Evolutionary conservation across 1,140 invertebrate species (phyloP).

Genomic region (Aphelenchoides avenae): DNA sequence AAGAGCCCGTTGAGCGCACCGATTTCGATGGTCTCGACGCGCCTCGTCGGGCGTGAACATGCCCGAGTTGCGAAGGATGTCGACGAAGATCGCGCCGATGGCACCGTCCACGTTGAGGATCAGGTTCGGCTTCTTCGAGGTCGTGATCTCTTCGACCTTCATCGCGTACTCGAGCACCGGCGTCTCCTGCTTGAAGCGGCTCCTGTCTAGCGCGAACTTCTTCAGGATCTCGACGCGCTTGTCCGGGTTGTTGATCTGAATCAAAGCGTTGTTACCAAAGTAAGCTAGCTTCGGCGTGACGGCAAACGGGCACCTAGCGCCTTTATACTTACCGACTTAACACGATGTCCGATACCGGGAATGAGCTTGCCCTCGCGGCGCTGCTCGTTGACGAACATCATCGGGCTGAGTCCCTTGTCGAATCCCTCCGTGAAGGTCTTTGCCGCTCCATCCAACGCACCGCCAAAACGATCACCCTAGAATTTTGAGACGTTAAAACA

Average conservation of each 20-base stretch:
- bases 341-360: constrained; percentile 96
- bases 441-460: constrained; percentile 91
- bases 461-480: constrained; percentile 94
- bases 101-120: constrained; percentile 98
- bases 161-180: constrained; percentile 89
- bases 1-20: constrained; percentile 97
- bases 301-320: no score
- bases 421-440: constrained; percentile 91
- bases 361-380: constrained; percentile 93
- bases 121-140: constrained; percentile 96
- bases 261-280: constrained; percentile 4
- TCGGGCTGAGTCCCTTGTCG: constrained; percentile 78
- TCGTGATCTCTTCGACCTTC: constrained; percentile 97
- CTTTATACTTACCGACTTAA: constrained; percentile 76
- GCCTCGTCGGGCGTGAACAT: constrained; percentile 93
- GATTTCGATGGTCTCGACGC: constrained; percentile 92
- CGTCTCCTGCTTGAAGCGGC: constrained; percentile 71
- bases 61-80: constrained; percentile 78
- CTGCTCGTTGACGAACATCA: constrained; percentile 98
- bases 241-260: constrained; percentile 93
- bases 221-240: constrained; percentile 92
- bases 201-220: constrained; percentile 72
- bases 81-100: constrained; percentile 93
- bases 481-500: constrained; percentile 10
- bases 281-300: not conserved